These are phyloP conservation scores for Mionectes olivaceus DNA, from an alignment of 2,797 vertebrate species.

Conservation along the genomic window DNA sequence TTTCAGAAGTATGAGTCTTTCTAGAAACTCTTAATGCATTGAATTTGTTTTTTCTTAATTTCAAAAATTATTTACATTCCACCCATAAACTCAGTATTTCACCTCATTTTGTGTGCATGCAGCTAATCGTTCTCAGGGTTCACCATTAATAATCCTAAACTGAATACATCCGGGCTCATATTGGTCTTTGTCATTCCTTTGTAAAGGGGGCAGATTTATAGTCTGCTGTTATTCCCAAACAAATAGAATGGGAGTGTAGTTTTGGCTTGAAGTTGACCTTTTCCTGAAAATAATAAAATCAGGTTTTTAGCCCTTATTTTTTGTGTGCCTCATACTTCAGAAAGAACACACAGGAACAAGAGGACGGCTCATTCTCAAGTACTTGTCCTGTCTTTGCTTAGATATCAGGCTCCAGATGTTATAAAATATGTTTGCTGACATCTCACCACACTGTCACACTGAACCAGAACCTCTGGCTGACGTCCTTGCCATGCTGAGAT, in stretches of 20 bases:
- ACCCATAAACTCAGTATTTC: background rate
- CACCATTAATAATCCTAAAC: background rate
- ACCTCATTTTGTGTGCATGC: background rate
- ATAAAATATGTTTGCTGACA: background rate
- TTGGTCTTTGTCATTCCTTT: background rate
- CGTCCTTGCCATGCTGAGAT: background rate
- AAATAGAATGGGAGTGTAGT: background rate
- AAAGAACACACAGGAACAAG: background rate
- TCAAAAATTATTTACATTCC: background rate
- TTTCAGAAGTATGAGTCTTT: background rate
- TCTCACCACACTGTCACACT: background rate
- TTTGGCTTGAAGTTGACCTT: background rate
- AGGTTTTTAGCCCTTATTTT: background rate
- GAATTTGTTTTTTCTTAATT: background rate
- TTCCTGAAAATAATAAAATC: background rate
- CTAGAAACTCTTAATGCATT: background rate
- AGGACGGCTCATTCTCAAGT: background rate
- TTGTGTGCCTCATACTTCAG: rapidly evolving
- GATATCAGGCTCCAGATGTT: background rate
- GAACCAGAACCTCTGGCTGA: background rate
- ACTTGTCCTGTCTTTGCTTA: background rate
- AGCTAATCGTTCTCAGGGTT: background rate
- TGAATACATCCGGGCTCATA: background rate
- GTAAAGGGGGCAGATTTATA: background rate
- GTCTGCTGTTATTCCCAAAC: background rate